Base-by-base conservation (phyloP, 2,797 vertebrate species). In the Sebastes baramenuke region DNA sequence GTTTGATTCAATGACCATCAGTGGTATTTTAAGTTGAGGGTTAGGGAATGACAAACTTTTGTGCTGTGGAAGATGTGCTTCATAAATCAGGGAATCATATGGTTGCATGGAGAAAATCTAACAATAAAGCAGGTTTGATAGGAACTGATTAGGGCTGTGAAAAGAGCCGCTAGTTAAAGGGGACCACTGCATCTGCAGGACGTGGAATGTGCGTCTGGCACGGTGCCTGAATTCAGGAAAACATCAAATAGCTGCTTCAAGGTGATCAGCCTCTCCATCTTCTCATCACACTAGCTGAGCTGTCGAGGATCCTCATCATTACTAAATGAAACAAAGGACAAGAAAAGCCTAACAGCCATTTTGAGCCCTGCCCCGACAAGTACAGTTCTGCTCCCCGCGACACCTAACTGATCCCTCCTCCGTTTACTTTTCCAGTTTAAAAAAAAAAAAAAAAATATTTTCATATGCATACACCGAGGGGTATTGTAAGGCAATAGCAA, bases 401-500 rank as follows among this genome's bases (percentile, higher is more conserved):
- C 88, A 86, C 78, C 72, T 72, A 52, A 67, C 75, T 77, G 79
- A 87, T 88, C 85, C 83, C 71, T 79, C 66, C 71, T 73, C 59
- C 49, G 32, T 85, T 92, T 90, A 82, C 81, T 90, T 89, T 87
- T 91, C 80, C 89, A 85, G 38, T 68, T 82, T 74, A 4, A 79
- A 78, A 85, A 42, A 38, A 38, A 14, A 30, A 34, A 34, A 10
- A 77, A 84, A 85, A 87, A 83, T 34, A 56, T 77, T 90, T 85
- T 84, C 82, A 90, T 74, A 81, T 86, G 82, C 69, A 79, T 83
- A 93, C 87, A 93, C 81, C 81, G n/a, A 90, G 67, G 84, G 87
- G 84, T 88, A 87, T 82, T 93, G 92, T 93, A 93, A 91, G 88
- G 79, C 83, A 92, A 94, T 67, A 90, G 89, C 86, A 77, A 61